Percentiles rank a stretch among this genome's conserved stretches.
Conservation (phyloP, 1,140 invertebrate species). For the Gonatopus flavifemur region DNA sequence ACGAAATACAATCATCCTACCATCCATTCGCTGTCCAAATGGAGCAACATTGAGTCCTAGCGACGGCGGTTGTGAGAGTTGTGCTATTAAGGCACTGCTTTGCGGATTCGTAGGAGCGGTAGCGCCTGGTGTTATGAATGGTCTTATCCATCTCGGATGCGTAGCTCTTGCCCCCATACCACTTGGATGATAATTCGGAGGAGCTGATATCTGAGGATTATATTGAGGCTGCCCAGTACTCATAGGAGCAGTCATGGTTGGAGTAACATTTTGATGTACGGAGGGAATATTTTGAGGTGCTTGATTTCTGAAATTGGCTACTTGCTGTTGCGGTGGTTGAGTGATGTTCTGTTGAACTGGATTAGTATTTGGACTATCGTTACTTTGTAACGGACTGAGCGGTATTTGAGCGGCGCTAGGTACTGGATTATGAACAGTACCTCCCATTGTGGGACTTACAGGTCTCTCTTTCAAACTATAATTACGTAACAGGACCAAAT, state of each 20-base stretch:
- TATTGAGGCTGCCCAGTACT: constrained; percentile 42
- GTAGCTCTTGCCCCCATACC: constrained; percentile 37
- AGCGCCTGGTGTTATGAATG: constrained; percentile 45
- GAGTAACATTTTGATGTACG: constrained; percentile 43
- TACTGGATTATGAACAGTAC: constrained; percentile 39
- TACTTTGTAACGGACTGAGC: constrained; percentile 62
- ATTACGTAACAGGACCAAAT: constrained; percentile 72
- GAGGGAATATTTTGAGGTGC: constrained; percentile 50
- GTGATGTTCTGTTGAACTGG: constrained; percentile 46
- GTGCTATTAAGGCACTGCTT: constrained; percentile 67
- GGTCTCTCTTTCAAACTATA: constrained; percentile 79
- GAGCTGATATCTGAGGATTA: constrained; percentile 57
- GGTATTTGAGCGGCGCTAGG: constrained; percentile 49
- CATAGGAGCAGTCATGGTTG: constrained; percentile 43
- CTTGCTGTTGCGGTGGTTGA: constrained; percentile 44
- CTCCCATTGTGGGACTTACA: constrained; percentile 67
- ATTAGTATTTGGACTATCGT: constrained; percentile 61
- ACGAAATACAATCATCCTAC: constrained; percentile 21
- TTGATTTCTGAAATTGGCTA: constrained; percentile 43
- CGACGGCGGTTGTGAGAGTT: constrained; percentile 67
- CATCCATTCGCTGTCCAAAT: constrained; percentile 60
- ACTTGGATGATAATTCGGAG: constrained; percentile 59
- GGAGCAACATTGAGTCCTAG: constrained; percentile 58
- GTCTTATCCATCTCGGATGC: constrained; percentile 49
- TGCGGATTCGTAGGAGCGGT: constrained; percentile 51